Conservation (phyloP, 2,797 vertebrate species). For the Rhinatrema bivittatum region DNA sequence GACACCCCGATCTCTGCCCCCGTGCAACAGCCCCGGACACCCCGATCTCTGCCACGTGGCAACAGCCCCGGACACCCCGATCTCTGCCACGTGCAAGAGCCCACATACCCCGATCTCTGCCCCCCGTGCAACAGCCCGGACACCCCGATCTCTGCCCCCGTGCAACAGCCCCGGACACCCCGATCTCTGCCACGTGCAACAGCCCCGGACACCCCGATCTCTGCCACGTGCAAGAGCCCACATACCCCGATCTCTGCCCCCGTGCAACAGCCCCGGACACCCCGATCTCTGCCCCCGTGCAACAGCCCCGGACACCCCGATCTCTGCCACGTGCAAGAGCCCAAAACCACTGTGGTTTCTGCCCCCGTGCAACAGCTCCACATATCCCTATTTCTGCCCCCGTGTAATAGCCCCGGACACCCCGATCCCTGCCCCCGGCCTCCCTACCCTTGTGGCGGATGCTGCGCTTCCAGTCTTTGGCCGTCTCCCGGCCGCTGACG, state of each 20-base stretch:
- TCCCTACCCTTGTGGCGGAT: conserved; percentile 93
- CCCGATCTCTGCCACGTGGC: no score
- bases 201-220: not conserved
- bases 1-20: no score
- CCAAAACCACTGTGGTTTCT: no score
- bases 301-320: no score
- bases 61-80: not conserved
- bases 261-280: no score
- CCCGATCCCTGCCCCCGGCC: not conserved
- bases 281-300: no score
- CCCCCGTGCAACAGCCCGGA: not conserved
- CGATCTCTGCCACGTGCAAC: not conserved
- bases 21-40: no score
- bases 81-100: not conserved
- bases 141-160: no score
- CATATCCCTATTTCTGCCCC: no score
- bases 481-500: conserved; percentile 93
- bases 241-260: not conserved
- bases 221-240: not conserved
- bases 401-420: no score
- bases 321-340: no score
- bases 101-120: not conserved
- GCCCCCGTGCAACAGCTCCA: not conserved
- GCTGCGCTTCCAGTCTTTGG: conserved; percentile 97
- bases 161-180: no score